A percentile compares a stretch with the other conserved stretches of the same genome.
phyloP scores from a whole-genome alignment of 2,888 invertebrate species.

The Amblyteles armatorius region DNA sequence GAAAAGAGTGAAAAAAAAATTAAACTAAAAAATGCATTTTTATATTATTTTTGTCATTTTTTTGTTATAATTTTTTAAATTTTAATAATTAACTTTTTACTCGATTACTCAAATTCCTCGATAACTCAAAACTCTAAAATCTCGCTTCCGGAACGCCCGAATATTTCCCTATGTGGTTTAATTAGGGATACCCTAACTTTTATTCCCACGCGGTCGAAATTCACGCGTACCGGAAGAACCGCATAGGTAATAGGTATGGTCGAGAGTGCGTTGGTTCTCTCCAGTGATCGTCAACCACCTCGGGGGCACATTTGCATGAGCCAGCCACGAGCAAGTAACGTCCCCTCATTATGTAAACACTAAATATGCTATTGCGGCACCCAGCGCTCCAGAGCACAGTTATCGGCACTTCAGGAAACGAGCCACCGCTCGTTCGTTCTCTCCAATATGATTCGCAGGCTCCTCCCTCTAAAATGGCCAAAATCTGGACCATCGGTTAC shows the following conservation, averaged over 20 bases:
- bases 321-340: constrained; percentile 69
- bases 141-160: neutral
- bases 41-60: no score
- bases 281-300: constrained; percentile 40
- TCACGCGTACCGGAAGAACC: constrained; percentile 20
- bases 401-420: constrained; percentile 33
- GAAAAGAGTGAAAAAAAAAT: no score
- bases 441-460: constrained; percentile 25
- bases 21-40: no score
- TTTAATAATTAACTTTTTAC: no score
- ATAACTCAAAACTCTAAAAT: constrained; percentile 6
- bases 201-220: constrained; percentile 52
- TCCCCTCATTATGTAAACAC: constrained; percentile 71
- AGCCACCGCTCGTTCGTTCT: constrained; percentile 12
- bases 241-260: constrained; percentile 47
- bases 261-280: constrained; percentile 42
- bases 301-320: constrained; percentile 73
- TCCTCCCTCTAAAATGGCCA: neutral
- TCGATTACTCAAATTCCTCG: no score
- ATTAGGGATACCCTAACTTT: constrained; percentile 52
- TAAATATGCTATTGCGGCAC: constrained; percentile 73
- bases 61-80: no score
- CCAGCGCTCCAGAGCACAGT: constrained; percentile 35
- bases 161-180: neutral
- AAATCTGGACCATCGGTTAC: neutral